Evolutionary conservation across 2,888 invertebrate species (phyloP), one percentile per base, ranked within the genome.

Genomic region (Gnatocerus cornutus): DNA sequence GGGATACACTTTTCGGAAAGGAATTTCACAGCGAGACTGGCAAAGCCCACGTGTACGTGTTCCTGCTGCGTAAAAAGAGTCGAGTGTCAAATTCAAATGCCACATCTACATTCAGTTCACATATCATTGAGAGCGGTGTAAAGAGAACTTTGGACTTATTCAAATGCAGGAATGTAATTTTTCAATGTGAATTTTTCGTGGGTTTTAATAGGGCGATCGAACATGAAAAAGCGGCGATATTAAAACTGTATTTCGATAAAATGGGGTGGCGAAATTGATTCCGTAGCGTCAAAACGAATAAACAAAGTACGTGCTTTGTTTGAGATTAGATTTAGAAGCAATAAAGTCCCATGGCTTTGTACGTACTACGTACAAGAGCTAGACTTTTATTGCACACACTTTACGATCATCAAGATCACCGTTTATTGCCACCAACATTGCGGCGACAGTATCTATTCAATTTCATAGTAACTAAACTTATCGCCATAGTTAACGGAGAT

Each of bases 371-470:
- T 78, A 77, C 74, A 74, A 73, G 63, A 67, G 70, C 56, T 71
- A 62, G 70, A 75, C 76, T 81, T 83, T 83, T 83, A 82, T 80
- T 79, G 78, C 80, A 72, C 75, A 75, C 79, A 74, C 81, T 83
- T 83, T 83, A 83, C 82, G 83, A 82, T 81, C 83, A 82, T 80
- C 82, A 80, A 81, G 82, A 82, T 82, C 80, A 74, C 77, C 78
- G 78, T 82, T 82, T 81, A 82, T 81, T 80, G 79, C 77, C 76
- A 73, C 74, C 73, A 73, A 76, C 73, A 74, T 75, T 76, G 73
- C 74, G 77, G 78, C 76, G 76, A 79, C 81, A 78, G 79, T 80
- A 80, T 81, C 82, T 79, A 81, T 82, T 83, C 82, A 81, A 82
- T 82, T 82, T 79, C 76, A 74, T 74, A 75, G 73, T 64, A 41